These are phyloP conservation scores for Anhinga anhinga DNA, from an alignment of 2,113 vertebrate genomes.

Conservation along the genomic window DNA sequence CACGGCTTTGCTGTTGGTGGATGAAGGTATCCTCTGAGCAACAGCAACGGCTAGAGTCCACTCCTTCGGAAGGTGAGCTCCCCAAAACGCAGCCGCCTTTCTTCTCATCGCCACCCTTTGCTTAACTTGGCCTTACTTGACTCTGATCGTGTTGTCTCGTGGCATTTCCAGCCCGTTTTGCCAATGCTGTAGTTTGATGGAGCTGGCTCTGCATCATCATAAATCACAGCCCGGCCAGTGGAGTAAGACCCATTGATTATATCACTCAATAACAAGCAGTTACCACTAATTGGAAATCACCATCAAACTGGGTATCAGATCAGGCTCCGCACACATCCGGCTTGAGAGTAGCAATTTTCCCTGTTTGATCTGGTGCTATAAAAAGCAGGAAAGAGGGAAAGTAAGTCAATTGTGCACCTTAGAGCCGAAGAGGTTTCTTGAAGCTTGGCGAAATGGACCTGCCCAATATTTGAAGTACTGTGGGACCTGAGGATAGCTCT, in stretches of 20 bases:
- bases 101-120: not conserved
- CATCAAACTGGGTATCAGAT: slow-evolving; percentile 21
- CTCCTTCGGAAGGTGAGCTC: not conserved
- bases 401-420: not conserved
- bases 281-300: slow-evolving; percentile 56
- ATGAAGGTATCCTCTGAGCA: not conserved
- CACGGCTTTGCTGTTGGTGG: not conserved
- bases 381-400: not conserved
- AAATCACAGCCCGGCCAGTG: slow-evolving; percentile 51
- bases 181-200: slow-evolving; percentile 8
- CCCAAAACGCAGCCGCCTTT: not conserved
- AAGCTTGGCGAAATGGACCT: not conserved
- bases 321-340: not conserved
- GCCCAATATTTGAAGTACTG: not conserved
- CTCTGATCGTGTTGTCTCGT: not conserved
- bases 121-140: not conserved
- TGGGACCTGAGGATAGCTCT: not conserved
- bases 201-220: slow-evolving; percentile 17
- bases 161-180: slow-evolving; percentile 15
- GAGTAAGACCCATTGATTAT: slow-evolving; percentile 62
- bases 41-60: not conserved
- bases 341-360: slow-evolving; percentile 37
- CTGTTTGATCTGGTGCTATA: not conserved
- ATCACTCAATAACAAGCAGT: slow-evolving; percentile 66
- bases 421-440: not conserved